These are phyloP conservation scores for Dicranocentrus wangi DNA, from an alignment of 2,888 invertebrate species.

Conservation along the genomic window DNA sequence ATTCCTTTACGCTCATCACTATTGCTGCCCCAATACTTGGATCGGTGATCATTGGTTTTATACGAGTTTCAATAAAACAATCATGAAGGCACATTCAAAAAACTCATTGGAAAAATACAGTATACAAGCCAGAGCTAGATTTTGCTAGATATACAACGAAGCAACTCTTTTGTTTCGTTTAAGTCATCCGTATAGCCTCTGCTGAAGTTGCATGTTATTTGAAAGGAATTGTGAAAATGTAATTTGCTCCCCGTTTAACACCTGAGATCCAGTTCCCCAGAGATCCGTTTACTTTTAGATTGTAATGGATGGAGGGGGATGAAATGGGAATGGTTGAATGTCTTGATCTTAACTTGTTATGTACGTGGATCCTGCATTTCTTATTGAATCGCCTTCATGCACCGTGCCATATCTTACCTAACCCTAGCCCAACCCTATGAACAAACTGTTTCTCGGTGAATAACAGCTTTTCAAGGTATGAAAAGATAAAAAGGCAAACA, in stretches of 20 bases:
- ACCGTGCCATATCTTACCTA: not conserved
- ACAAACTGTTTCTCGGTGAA: slow-evolving; percentile 17
- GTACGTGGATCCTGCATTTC: slow-evolving; percentile 45
- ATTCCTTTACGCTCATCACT: not conserved
- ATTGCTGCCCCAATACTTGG: not conserved
- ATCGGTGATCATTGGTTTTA: slow-evolving; percentile 46
- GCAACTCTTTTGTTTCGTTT: slow-evolving; percentile 1
- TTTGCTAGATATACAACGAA: slow-evolving; percentile 10
- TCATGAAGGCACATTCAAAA: slow-evolving; percentile 47
- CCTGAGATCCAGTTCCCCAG: slow-evolving; percentile 71
- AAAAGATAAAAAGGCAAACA: slow-evolving; percentile 65
- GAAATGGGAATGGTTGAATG: slow-evolving; percentile 67
- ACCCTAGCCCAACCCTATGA: not conserved
- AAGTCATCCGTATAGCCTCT: slow-evolving; percentile 22
- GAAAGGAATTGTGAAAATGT: slow-evolving; percentile 71
- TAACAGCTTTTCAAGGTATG: slow-evolving; percentile 48
- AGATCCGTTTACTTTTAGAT: slow-evolving; percentile 69
- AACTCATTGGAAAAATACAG: slow-evolving; percentile 36
- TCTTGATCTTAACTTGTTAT: slow-evolving; percentile 67
- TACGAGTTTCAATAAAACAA: slow-evolving; percentile 29
- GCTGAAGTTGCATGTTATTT: slow-evolving; percentile 59
- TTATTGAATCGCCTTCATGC: slow-evolving; percentile 45
- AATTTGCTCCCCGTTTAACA: slow-evolving; percentile 72
- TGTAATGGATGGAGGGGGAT: slow-evolving; percentile 65
- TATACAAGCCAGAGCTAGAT: slow-evolving; percentile 6